Evolutionary conservation across 1,140 invertebrate genomes (phyloP).

Genomic region (Latrodectus geometricus): DNA sequence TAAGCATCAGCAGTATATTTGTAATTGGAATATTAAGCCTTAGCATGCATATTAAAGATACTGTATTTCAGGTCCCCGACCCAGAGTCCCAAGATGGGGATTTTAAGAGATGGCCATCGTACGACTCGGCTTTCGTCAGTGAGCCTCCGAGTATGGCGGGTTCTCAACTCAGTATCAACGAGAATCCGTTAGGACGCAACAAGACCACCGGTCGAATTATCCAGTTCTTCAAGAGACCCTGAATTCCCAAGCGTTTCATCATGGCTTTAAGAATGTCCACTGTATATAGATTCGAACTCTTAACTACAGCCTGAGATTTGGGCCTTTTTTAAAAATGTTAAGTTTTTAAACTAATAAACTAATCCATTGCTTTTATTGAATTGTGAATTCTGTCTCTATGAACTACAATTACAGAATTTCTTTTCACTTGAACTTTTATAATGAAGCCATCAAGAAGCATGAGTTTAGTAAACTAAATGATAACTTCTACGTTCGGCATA

Average conservation of each 20-base stretch:
- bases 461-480: too few relatives aligned
- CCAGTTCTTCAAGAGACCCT: constrained; percentile 16
- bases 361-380: constrained; percentile 27
- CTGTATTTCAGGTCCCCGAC: constrained; percentile 20
- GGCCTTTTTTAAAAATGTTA: constrained; percentile 15
- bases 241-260: neutral
- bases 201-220: neutral
- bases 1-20: too few relatives aligned
- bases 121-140: constrained; percentile 51
- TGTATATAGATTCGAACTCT: too few relatives aligned
- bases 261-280: neutral
- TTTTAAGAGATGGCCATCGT: constrained; percentile 50
- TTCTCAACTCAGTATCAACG: constrained; percentile 31
- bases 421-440: too few relatives aligned
- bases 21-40: neutral
- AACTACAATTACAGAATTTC: too few relatives aligned
- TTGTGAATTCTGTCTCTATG: too few relatives aligned
- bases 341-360: constrained; percentile 55
- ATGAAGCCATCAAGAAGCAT: too few relatives aligned
- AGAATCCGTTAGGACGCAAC: constrained; percentile 10
- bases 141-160: constrained; percentile 58
- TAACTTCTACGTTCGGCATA: too few relatives aligned
- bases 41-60: too few relatives aligned
- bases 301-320: too few relatives aligned
- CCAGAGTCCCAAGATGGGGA: constrained; percentile 37